Base-by-base conservation (phyloP, 2,888 invertebrate species). In the Zaprionus bogoriensis region DNA sequence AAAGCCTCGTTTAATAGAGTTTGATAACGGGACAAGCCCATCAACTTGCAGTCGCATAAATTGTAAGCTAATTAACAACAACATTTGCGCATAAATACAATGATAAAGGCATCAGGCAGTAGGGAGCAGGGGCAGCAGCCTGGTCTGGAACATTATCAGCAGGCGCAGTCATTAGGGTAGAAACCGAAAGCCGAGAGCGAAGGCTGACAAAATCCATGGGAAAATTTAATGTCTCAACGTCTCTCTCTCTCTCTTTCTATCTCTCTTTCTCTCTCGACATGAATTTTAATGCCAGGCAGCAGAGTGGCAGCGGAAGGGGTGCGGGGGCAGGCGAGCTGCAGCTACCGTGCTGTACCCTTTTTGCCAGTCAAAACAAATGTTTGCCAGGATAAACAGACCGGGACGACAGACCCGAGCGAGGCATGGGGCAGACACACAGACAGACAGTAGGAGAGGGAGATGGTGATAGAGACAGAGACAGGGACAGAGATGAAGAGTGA, bases 351-450 rank as follows among this genome's bases (percentile, higher is more conserved):
- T 48, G 46, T 47, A 41, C 51, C 62, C 57, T 30, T 57, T 45
- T 54, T 48, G 48, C 22, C 54, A 79, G 79, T 81, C 76, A 68
- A 75, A 81, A 78, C 76, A 81, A 81, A 85, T 83, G 83, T 82
- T 82, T 72, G 73, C 54, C 63, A 63, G 58, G 23, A 77, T 57
- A 70, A 57, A 50, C 57, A 69, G 50, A 51, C 61, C n/a, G n/a
- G n/a, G n/a, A n/a, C n/a, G n/a, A n/a, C n/a, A n/a, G n/a, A 53
- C 47, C 32, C 32, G 12, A n/a, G 30, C 30, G 4, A 32, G 32
- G 42, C 9, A 14, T 22, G 12, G 28, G 23, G 53, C 7, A 10
- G 41, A 36, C n/a, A n/a, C n/a, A n/a, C 20, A 32, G 51, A 28
- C 30, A 47, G 30, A 41, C n/a, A n/a, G n/a, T n/a, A n/a, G n/a